Base-by-base conservation (phyloP, 2,797 vertebrate genomes). In the Hyperoplus lanceolatus region DNA sequence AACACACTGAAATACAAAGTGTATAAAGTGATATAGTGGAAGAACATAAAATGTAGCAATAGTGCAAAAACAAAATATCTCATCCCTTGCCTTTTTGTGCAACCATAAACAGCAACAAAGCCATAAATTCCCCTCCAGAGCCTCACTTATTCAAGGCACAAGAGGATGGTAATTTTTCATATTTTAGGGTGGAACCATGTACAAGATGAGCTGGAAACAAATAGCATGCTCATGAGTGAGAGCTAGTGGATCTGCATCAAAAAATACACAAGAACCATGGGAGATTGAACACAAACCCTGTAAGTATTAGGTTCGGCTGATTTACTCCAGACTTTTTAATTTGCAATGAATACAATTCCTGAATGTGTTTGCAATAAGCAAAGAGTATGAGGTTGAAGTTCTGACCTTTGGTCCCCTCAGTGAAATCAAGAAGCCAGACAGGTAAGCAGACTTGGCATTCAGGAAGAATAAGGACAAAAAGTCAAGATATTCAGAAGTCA, bases 401-500 rank as follows among this genome's bases (percentile, higher is more conserved):
- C 5, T 62, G 42, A 70, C 11, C 8, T 76, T 61, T 60, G 3
- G 64, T 70, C 38, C 68, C 49, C 49, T 71, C 21, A n/a, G 43
- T 12, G 16, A 53, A 39, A 73, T 56, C 59, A 16, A 56, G 18
- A 73, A 10, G 50, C 29, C 10, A 58, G 6, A 54, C n/a, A 46
- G 21, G 9, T 48, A 16, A 55, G 41, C 13, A 79, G 66, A 72
- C 60, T 48, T 69, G 29, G 46, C 50, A 56, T 67, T 80, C 38
- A 66, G 14, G 8, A 10, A 29, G 18, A 64, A 63, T 42, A 78
- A 60, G 64, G 70, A 53, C 42, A 67, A 66, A n/a, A 67, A 53
- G 46, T 80, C 45, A 39, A 63, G 64, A 59, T 70, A 66, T 67
- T 82, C 54, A 77, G 77, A 82, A 75, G 70, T 57, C 69, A 72